Percentiles rank a stretch among this genome's conserved stretches.
Conservation (phyloP, 2,113 vertebrate genomes). For the Gadus chalcogrammus region DNA sequence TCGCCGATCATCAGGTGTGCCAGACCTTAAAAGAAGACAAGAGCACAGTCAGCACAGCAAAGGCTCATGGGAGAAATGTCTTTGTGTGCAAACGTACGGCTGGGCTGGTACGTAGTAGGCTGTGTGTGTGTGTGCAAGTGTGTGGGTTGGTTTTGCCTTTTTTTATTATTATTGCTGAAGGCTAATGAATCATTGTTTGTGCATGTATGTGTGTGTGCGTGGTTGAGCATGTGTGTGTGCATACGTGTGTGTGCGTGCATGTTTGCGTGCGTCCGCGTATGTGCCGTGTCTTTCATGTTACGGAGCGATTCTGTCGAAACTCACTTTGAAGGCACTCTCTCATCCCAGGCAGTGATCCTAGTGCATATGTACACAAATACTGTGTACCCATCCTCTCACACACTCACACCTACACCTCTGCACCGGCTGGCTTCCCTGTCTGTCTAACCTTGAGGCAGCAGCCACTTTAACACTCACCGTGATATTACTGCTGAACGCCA, state of each 20-base stretch:
- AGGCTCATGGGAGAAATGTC: slow-evolving; percentile 85
- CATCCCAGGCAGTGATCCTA: slow-evolving; percentile 45
- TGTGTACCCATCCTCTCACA: slow-evolving; percentile 36
- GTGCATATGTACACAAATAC: slow-evolving; percentile 12
- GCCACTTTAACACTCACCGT: slow-evolving; percentile 29
- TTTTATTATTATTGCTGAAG: too few relatives aligned
- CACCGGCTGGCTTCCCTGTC: slow-evolving; percentile 13
- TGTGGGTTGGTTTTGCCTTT: not conserved
- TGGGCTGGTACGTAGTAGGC: slow-evolving; percentile 34
- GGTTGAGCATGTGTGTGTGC: slow-evolving; percentile 11
- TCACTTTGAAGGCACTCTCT: slow-evolving; percentile 45
- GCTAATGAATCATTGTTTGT: slow-evolving; percentile 63
- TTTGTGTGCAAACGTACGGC: slow-evolving; percentile 68
- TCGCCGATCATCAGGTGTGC: slow-evolving; percentile 99
- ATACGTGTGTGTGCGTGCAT: slow-evolving; percentile 4
- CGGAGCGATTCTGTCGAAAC: slow-evolving; percentile 21
- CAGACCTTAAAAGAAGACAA: slow-evolving; percentile 99
- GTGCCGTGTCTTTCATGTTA: slow-evolving; percentile 25
- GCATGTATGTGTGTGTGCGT: slow-evolving; percentile 49
- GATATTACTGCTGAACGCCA: slow-evolving; percentile 28
- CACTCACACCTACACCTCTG: not conserved
- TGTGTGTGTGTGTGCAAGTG: slow-evolving; percentile 2
- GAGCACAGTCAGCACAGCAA: slow-evolving; percentile 99
- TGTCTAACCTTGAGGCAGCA: slow-evolving; percentile 37
- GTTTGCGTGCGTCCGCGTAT: not conserved